Percentiles rank a stretch among this genome's conserved stretches.
phyloP scores from a whole-genome alignment of 2,797 vertebrate species.

The Galago senegalensis region DNA sequence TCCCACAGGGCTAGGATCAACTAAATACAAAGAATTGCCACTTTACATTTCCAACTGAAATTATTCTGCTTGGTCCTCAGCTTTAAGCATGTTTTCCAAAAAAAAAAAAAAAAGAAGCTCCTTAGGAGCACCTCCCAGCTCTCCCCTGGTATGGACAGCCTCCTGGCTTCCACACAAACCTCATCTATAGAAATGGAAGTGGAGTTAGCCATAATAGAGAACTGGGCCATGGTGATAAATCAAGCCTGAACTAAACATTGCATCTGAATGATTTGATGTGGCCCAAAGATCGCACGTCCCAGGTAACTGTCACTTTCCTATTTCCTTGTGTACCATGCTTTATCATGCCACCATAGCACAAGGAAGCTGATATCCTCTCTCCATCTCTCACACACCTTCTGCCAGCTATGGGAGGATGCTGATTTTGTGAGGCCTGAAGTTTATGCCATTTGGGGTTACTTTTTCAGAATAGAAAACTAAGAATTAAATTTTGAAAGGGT shows the following conservation, averaged over 20 bases:
- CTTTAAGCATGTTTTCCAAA: neutral
- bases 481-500: conserved; percentile 9
- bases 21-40: conserved; percentile 26
- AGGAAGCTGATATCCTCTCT: neutral
- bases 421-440: neutral
- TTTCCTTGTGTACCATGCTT: neutral
- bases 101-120: neutral
- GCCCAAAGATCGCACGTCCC: neutral
- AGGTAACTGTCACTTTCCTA: neutral
- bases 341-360: neutral
- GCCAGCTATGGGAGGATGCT: neutral
- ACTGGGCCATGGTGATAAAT: neutral
- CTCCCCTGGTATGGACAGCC: neutral
- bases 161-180: neutral
- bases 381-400: neutral
- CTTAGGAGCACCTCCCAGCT: neutral
- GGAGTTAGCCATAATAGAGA: neutral
- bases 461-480: conserved; percentile 7
- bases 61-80: neutral
- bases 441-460: neutral
- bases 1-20: neutral
- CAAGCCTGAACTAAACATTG: neutral
- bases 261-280: neutral
- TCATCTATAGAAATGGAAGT: neutral
- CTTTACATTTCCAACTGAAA: conserved; percentile 48